Base-by-base conservation (phyloP, 2,797 vertebrate genomes). In the Picus viridis region DNA sequence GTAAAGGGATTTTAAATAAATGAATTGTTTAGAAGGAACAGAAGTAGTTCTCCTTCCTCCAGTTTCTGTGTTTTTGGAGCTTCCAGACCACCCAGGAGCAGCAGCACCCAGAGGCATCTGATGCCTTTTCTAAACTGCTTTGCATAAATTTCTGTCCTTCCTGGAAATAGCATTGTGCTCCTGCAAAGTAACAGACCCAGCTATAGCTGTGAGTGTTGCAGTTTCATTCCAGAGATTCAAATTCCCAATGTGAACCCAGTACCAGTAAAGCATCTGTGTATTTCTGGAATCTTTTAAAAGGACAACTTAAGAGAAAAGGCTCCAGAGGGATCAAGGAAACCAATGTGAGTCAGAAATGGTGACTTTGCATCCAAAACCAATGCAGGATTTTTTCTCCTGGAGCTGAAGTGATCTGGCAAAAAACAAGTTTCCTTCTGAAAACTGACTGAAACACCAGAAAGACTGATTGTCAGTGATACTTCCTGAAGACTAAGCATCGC, bases 41-140 rank as follows among this genome's bases (percentile, higher is more conserved):
- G 56, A 89, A 90, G 49, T 34, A 43, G 20, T 57, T 92, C 26
- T 88, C 34, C 70, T 88, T 88, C 36, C 65, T 76, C 36, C 82
- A 78, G 30, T 45, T 77, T 86, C 70, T 64, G 34, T 1, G 0
- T 61, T 86, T 93, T 79, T 73, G 34, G 83, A 91, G 14, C 10
- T 54, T 67, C 6, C 22, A 71, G 94, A 94, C 95, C 92, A 95
- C 92, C 94, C 90, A 90, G 49, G 26, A 78, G 26, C 30, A 81
- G 30, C 47, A 43, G 62, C 80, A 30, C 69, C 87, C 23, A 27
- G 47, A 80, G 71, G 27, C 41, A 36, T 88, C 53, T 5, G 4
- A 30, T 30, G 75, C 29, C 53, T 93, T 76, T 85, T 62, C 53
- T 89, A 26, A 86, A 45, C 27, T 19, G 70, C 32, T 79, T 64